These are phyloP conservation scores for Adineta ricciae DNA, from an alignment of 2,888 invertebrate genomes.

Conservation along the genomic window DNA sequence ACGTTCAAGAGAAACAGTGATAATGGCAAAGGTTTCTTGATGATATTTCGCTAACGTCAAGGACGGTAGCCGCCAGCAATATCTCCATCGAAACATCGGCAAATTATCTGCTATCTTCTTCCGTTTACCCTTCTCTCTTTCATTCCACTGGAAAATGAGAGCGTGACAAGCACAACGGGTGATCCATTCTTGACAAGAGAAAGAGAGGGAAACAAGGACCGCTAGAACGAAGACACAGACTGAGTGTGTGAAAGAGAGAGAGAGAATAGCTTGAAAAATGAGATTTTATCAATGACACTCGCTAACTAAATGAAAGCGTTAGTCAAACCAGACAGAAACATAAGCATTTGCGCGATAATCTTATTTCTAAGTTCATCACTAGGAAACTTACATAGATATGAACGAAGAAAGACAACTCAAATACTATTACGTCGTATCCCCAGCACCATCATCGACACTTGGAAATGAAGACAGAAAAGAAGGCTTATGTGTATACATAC, in stretches of 20 bases:
- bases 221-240: not conserved
- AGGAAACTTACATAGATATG: not conserved
- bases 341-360: not conserved
- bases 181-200: not conserved
- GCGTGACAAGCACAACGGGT: not conserved
- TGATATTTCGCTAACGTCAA: not conserved
- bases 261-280: not conserved
- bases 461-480: not conserved
- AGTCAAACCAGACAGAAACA: not conserved
- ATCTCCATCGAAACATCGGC: not conserved
- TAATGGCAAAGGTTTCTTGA: not conserved
- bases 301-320: not conserved
- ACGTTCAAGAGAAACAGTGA: not conserved
- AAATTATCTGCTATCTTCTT: not conserved
- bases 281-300: conserved; percentile 7
- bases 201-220: not conserved
- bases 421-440: not conserved
- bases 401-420: conserved; percentile 1
- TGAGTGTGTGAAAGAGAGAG: not conserved
- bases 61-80: not conserved
- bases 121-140: not conserved
- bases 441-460: not conserved
- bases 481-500: not conserved
- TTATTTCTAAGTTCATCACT: not conserved
- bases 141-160: not conserved